Base-by-base conservation (phyloP, 2,888 invertebrate genomes). In the Neelides folsomi region DNA sequence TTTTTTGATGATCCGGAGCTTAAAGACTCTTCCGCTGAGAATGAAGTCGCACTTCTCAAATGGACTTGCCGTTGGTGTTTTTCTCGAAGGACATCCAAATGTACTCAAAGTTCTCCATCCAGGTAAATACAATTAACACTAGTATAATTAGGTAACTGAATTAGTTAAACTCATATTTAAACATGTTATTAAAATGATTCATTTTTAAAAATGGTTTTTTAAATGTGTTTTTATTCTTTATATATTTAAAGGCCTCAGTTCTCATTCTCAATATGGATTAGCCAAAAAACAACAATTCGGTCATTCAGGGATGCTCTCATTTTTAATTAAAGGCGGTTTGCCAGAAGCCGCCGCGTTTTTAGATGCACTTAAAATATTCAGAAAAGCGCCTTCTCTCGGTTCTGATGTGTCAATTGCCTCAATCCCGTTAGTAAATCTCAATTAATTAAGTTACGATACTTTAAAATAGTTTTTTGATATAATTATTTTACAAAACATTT, bases 351-450 rank as follows among this genome's bases (percentile, higher is more conserved):
- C 75, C 52, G 70, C 75, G 51, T 86, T 95, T 67, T 72, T 93
- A 18, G 77, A 79, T 62, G 59, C 65, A 7, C 72, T 93, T 15
- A 83, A 88, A 73, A 66, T 90, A 19, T 90, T 94, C 70, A 80
- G 78, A 1, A 71, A 90, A 50, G 95, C 95, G 5, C 95, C 93
- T 70, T 93, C 93, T 67, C 77, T 98, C 53, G 97, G 97, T 46
- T 93, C 94, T 49, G 90, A 83, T 67, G 94, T 95, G 69, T 92
- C 90, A 68, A 77, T 97, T 58, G 88, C 90, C 1, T 92, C 93
- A 74, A 52, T 62, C 34, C 62, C 62, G 59, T 63, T 49, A 55
- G 61, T 47, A 34, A 12, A 1, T 35, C 7, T 2, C 12, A 35
- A 2, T 20, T 2, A 45, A 40, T 9, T n/a, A n/a, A n/a, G n/a